Percentiles rank a stretch among this genome's conserved stretches.
Evolutionary conservation across 2,113 vertebrate genomes (phyloP).

Genomic region (Poeciliopsis prolifica): DNA sequence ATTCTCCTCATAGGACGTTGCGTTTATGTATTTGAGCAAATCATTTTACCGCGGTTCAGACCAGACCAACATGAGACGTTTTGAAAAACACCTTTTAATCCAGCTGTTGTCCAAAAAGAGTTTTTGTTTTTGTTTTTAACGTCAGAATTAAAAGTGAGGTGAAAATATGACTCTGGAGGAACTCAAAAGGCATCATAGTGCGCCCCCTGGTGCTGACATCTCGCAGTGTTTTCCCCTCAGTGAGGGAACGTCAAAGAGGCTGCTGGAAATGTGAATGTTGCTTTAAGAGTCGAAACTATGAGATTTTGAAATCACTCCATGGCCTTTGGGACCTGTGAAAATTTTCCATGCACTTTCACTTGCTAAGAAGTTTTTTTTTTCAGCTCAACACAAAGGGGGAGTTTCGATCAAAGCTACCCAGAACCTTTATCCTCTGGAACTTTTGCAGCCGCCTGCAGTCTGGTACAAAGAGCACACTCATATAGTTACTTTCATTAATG

Average conservation of each 20-base stretch:
- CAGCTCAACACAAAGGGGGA: neutral
- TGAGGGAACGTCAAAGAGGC: neutral
- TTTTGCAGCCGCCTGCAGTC: neutral
- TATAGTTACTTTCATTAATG: neutral
- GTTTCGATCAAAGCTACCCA: neutral
- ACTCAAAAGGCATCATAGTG: neutral
- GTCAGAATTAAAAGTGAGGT: neutral
- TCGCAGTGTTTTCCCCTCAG: neutral
- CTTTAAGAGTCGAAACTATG: slow-evolving; percentile 83
- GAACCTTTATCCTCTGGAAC: neutral
- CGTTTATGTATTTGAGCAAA: neutral
- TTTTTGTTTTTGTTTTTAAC: neutral
- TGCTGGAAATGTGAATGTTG: slow-evolving; percentile 83
- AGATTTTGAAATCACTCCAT: neutral
- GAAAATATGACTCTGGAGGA: neutral
- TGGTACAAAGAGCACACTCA: neutral
- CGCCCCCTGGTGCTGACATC: neutral
- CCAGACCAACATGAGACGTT: too few species aligned
- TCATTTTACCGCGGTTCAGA: neutral
- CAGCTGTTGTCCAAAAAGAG: neutral
- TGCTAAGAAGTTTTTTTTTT: neutral
- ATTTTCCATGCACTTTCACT: slow-evolving; percentile 8
- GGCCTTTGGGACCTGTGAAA: neutral
- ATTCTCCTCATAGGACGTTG: neutral
- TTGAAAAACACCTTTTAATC: too few species aligned